Conservation (phyloP, 2,888 invertebrate species). For the Aproaerema taeniolella region DNA sequence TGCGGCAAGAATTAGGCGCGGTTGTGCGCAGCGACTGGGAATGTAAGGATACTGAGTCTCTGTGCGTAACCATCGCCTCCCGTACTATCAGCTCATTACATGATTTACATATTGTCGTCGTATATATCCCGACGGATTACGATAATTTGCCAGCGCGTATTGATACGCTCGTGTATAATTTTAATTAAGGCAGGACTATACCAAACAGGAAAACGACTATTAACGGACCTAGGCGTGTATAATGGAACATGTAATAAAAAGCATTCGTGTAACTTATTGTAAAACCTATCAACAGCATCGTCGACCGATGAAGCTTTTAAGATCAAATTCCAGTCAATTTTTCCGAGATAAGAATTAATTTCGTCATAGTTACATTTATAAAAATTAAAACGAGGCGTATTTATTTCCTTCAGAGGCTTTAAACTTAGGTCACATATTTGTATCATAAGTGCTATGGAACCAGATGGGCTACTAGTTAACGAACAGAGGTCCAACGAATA, state of each 20-base stretch:
- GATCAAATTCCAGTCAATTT: conserved; percentile 1
- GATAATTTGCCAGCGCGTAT: neutral
- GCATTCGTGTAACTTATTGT: neutral
- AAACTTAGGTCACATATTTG: neutral
- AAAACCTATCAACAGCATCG: neutral
- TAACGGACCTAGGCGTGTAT: neutral
- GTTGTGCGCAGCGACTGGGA: neutral
- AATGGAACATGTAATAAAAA: neutral
- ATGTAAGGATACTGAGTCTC: neutral
- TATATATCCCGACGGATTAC: neutral
- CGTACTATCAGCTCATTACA: neutral
- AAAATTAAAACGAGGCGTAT: conserved; percentile 2
- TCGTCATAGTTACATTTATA: conserved; percentile 4
- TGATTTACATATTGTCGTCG: neutral
- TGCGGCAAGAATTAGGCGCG: neutral
- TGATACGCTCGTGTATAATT: neutral
- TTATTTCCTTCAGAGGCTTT: neutral
- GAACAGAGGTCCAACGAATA: neutral
- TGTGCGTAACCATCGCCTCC: conserved; percentile 7
- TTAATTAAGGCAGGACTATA: conserved; percentile 1
- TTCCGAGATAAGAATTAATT: conserved; percentile 9
- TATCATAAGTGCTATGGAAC: neutral
- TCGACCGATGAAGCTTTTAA: neutral
- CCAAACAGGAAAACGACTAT: neutral
- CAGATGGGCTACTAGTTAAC: neutral